Conservation (phyloP, 37 sponge, comb jelly and placozoan genomes). For the Cladorhizidae sp. region DNA sequence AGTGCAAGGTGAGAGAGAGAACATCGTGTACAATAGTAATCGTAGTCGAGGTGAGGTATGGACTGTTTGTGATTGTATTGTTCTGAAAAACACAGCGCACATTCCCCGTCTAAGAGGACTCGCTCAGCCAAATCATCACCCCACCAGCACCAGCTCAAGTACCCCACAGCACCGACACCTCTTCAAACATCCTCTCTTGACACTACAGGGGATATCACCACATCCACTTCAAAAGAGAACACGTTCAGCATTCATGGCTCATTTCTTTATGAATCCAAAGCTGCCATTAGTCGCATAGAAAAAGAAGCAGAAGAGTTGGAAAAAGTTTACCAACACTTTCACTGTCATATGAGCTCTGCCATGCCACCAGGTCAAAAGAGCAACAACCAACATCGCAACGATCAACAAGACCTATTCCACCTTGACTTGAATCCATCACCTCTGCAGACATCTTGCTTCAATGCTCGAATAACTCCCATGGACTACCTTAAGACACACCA, state of each 20-base stretch:
- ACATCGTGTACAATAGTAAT: too few species aligned
- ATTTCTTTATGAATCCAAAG: slow-evolving; percentile 53
- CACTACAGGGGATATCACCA: background rate
- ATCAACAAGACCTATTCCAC: too few species aligned
- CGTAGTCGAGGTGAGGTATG: too few species aligned
- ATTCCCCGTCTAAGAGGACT: too few species aligned
- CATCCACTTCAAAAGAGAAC: background rate
- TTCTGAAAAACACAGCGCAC: too few species aligned
- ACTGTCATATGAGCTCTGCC: background rate
- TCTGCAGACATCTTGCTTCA: background rate
- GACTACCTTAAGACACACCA: background rate
- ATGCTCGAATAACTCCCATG: background rate
- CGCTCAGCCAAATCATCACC: background rate
- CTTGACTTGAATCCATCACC: too few species aligned
- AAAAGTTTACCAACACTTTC: slow-evolving; percentile 1
- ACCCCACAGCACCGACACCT: background rate
- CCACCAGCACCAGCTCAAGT: background rate
- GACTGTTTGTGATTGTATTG: too few species aligned
- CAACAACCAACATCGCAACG: background rate
- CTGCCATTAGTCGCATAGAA: slow-evolving; percentile 52
- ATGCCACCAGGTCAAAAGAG: background rate
- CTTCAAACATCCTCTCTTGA: background rate
- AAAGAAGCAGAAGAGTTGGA: slow-evolving; percentile 60
- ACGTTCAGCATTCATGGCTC: slow-evolving; percentile 14
- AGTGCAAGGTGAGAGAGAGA: too few species aligned